Evolutionary conservation across 2,888 invertebrate species (phyloP), one percentile per base, ranked within the genome.

Genomic region (Myathropa florea): DNA sequence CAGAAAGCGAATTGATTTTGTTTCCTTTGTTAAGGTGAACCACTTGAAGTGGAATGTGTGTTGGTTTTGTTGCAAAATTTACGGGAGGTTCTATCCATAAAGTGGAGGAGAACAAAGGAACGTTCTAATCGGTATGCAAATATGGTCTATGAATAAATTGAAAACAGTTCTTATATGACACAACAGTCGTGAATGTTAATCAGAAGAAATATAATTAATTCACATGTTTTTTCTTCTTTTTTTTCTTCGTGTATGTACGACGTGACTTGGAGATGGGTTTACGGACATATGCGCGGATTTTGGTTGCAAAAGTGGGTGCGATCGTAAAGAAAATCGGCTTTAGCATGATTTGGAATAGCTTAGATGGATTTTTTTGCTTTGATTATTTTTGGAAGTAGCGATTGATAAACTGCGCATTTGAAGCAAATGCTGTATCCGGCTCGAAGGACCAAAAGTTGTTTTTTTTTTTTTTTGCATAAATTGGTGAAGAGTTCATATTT

Each of bases 121-220:
- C 33, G 12, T 57, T 73, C 73, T 73, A 73, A 73, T 64, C 64
- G n/a, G 12, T 26, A 64, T 73, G 63, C 64, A 73, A 73, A 55
- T 57, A 57, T 14, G 55, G 39, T 59, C 7, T 71, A 28, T 39
- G 71, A 71, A 57, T 23, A 33, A 18, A 23, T 33, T 26, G 23
- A 57, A 46, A 7, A 18, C 46, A 46, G 46, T 46, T 46, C 46
- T n/a, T 46, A 46, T 46, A 18, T 46, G 46, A 46, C 46, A 46
- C 18, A 2, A 46, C 18, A 46, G 46, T 46, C 46, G 46, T 46
- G 46, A 46, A 46, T 46, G 46, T 46, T 46, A 46, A 46, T 46
- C 46, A 46, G 46, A 18, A 7, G 18, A 46, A 46, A 46, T 46
- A 46, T 46, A 46, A 46, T 46, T 46, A 46, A 46, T 46, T 46